Evolutionary conservation across 2,113 vertebrate species (phyloP).

Genomic region (Herpailurus yagouaroundi): DNA sequence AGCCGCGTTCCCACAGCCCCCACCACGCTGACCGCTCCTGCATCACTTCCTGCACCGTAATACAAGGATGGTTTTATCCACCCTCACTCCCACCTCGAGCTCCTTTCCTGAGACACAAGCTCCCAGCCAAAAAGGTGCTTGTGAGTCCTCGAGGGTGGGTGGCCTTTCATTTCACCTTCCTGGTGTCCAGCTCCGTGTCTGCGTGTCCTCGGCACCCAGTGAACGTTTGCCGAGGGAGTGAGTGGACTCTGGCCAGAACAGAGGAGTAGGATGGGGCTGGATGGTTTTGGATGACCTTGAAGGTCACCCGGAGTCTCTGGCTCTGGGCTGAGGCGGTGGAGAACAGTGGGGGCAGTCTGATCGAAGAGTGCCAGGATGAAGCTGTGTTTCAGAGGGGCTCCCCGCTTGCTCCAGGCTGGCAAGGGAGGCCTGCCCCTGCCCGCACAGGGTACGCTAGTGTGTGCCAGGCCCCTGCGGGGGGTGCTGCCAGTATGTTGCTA

Average conservation of each 20-base stretch:
- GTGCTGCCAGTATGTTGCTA: background rate
- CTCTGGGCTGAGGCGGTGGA: background rate
- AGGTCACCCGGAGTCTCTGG: background rate
- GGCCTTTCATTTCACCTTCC: slow-evolving; percentile 45
- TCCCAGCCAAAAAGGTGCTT: slow-evolving; percentile 36
- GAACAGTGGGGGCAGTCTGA: background rate
- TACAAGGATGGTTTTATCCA: slow-evolving; percentile 77
- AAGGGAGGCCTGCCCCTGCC: background rate
- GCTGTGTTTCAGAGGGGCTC: background rate
- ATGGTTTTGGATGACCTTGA: background rate
- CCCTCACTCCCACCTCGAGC: background rate
- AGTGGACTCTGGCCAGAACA: background rate
- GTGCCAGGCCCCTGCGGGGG: background rate
- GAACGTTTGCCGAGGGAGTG: slow-evolving; percentile 48
- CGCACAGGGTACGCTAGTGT: background rate
- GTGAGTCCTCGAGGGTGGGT: slow-evolving; percentile 24
- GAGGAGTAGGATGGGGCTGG: background rate
- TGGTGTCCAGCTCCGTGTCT: slow-evolving; percentile 17
- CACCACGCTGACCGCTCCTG: background rate
- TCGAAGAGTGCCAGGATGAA: background rate
- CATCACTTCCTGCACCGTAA: slow-evolving; percentile 61
- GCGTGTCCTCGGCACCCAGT: background rate
- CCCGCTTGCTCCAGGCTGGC: background rate
- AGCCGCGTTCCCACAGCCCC: slow-evolving; percentile 33
- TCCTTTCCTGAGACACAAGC: background rate